Evolutionary conservation across 2,797 vertebrate genomes (phyloP).

Genomic region (Urophycis tenuis): DNA sequence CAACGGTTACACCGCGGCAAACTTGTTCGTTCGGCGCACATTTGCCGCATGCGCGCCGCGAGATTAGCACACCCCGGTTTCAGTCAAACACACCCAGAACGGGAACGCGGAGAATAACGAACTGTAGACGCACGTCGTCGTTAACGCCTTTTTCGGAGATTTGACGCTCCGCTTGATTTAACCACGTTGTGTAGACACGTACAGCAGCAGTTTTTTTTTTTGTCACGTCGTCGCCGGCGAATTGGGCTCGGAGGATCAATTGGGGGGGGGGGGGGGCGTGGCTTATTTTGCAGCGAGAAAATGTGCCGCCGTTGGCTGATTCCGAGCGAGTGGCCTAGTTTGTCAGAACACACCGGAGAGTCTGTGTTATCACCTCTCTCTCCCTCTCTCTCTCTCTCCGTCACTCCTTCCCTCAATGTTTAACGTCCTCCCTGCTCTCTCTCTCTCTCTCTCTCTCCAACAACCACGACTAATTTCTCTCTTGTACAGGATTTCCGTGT

Average conservation of each 20-base stretch:
- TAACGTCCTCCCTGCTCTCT: background rate
- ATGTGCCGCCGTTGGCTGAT: background rate
- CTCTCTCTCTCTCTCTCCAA: slow-evolving; percentile 26
- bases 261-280: too few species aligned
- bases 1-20: background rate
- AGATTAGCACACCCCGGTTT: background rate
- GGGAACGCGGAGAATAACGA: background rate
- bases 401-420: slow-evolving; percentile 3
- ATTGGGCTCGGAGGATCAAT: background rate
- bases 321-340: background rate
- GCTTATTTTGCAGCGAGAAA: background rate
- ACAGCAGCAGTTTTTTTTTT: background rate
- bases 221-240: background rate
- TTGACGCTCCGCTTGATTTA: background rate
- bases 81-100: background rate
- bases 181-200: background rate
- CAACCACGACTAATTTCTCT: slow-evolving; percentile 17
- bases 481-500: slow-evolving; percentile 38
- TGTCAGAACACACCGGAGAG: background rate
- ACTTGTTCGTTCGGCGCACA: background rate
- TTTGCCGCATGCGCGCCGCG: background rate
- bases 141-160: background rate
- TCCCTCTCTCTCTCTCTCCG: slow-evolving; percentile 23
- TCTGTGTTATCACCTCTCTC: slow-evolving; percentile 4
- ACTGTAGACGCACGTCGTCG: background rate